phyloP scores from a whole-genome alignment of 1,140 invertebrate genomes.

The Scaptomyza pallida region DNA sequence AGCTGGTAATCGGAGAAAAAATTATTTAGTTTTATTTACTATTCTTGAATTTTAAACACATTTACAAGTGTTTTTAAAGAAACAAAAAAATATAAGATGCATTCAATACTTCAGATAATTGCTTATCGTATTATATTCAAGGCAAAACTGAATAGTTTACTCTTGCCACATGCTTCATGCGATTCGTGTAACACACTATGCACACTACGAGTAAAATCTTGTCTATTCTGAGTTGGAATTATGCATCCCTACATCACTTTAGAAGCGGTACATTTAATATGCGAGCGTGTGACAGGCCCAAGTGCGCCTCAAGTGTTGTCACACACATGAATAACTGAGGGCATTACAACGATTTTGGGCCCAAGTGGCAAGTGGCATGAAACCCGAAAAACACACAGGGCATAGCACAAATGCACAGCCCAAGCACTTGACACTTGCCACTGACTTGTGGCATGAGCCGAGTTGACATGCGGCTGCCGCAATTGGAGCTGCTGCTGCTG shows the following conservation, averaged over 20 bases:
- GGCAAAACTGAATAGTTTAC: not conserved
- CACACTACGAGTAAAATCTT: conserved; percentile 3
- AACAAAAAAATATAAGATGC: not conserved
- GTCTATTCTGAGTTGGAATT: conserved; percentile 9
- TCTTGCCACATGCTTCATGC: not conserved
- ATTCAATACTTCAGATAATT: conserved; percentile 3
- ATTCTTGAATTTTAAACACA: too few relatives aligned
- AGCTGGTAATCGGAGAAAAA: too few relatives aligned
- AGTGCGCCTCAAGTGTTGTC: conserved; percentile 75
- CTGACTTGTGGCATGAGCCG: conserved; percentile 73
- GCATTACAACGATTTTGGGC: conserved; percentile 65
- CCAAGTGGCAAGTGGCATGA: conserved; percentile 66
- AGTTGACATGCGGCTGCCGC: conserved; percentile 46
- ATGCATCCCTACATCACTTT: conserved; percentile 44
- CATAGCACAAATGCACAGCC: conserved; percentile 2
- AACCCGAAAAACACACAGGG: conserved; percentile 34
- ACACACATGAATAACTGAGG: conserved; percentile 52
- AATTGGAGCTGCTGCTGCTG: conserved; percentile 43
- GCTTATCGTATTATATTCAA: conserved; percentile 7
- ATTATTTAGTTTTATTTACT: too few relatives aligned
- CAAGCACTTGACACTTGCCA: conserved; percentile 76
- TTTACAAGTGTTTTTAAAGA: not conserved
- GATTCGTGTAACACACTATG: not conserved
- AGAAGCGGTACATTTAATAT: conserved; percentile 42
- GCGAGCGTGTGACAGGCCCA: conserved; percentile 52